Percentiles rank a stretch among this genome's conserved stretches.
These are phyloP conservation scores for Ormyrus pomaceus DNA, from an alignment of 2,888 invertebrate genomes.

Conservation along the genomic window DNA sequence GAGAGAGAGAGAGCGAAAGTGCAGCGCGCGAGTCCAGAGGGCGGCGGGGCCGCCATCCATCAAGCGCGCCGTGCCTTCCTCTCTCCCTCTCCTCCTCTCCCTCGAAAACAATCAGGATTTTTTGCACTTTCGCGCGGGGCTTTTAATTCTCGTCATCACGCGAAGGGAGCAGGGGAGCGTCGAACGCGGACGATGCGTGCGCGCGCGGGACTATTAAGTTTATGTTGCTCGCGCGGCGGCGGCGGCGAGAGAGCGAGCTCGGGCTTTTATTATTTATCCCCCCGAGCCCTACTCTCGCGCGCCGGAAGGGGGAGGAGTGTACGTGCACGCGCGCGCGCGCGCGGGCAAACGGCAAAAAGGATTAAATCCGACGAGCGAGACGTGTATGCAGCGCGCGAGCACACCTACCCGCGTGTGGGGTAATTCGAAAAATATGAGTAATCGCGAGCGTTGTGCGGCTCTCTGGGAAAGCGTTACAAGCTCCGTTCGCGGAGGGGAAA, in stretches of 20 bases:
- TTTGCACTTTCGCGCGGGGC: neutral
- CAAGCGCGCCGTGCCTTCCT: neutral
- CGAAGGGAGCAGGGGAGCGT: neutral
- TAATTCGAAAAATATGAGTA: slow-evolving; percentile 14
- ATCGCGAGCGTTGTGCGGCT: neutral
- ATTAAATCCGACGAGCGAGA: neutral
- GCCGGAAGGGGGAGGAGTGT: neutral
- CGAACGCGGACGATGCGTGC: slow-evolving; percentile 12
- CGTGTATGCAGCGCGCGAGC: neutral
- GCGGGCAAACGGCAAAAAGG: too few species aligned
- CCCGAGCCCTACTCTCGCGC: neutral
- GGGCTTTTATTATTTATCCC: slow-evolving; percentile 23
- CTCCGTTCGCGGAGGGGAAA: too few species aligned
- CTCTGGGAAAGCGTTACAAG: neutral
- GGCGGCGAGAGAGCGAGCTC: too few species aligned
- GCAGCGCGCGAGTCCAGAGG: neutral
- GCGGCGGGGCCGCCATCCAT: slow-evolving; percentile 15
- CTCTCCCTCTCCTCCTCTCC: neutral
- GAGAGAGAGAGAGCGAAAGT: slow-evolving; percentile 11
- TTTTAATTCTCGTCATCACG: slow-evolving; percentile 36
- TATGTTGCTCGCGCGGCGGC: slow-evolving; percentile 7
- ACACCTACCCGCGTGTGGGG: neutral
- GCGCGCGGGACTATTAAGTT: slow-evolving; percentile 31
- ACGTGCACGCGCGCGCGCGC: neutral
- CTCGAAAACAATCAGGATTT: neutral